Evolutionary conservation across 2,888 invertebrate species (phyloP).

Genomic region (Sphaerophoria rueppellii): DNA sequence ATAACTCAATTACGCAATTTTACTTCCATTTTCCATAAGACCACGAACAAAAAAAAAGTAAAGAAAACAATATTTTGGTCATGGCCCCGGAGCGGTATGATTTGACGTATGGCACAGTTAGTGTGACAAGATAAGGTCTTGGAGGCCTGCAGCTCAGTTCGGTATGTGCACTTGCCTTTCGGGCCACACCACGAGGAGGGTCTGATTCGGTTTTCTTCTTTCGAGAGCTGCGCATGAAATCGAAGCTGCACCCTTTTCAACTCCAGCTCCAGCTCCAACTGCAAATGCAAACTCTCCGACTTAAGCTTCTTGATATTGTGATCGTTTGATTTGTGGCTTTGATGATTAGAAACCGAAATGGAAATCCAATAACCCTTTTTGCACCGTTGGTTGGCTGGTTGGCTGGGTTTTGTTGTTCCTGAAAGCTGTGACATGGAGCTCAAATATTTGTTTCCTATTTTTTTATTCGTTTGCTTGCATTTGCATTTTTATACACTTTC

Average conservation of each 20-base stretch:
- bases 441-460: conserved; percentile 50
- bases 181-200: conserved; percentile 21
- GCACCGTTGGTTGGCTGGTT: conserved; percentile 10
- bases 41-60: conserved; percentile 3
- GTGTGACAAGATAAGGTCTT: conserved; percentile 71
- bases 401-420: neutral
- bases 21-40: conserved; percentile 38
- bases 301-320: conserved; percentile 27
- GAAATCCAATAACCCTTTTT: conserved; percentile 61
- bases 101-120: conserved; percentile 48
- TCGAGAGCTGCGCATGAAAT: neutral
- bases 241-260: conserved; percentile 48
- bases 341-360: conserved; percentile 65
- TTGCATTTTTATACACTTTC: conserved; percentile 64
- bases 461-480: conserved; percentile 28
- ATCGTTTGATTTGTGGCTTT: conserved; percentile 67
- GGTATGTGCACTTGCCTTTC: conserved; percentile 61
- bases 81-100: conserved; percentile 43
- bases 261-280: too few species aligned
- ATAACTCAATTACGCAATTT: conserved; percentile 56
- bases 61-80: conserved; percentile 59
- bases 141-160: conserved; percentile 20
- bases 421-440: neutral
- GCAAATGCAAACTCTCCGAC: neutral
- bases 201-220: conserved; percentile 42